Conservation (phyloP, 2,113 vertebrate species). For the Anguilla japonica region DNA sequence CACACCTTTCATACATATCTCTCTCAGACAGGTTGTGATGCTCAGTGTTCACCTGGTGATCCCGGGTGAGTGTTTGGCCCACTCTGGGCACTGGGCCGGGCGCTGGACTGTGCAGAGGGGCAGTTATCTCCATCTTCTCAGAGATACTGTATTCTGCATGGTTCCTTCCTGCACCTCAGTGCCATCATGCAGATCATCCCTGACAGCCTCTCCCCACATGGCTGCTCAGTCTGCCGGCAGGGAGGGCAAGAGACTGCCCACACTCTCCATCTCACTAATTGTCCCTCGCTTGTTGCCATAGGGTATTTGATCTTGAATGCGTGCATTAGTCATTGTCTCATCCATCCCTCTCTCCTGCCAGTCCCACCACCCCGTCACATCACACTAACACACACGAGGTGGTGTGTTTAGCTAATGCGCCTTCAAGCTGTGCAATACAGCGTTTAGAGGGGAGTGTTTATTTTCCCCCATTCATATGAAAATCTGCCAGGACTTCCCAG, state of each 20-base stretch:
- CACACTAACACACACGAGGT: neutral
- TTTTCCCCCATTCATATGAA: neutral
- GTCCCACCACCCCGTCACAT: neutral
- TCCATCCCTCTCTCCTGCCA: neutral
- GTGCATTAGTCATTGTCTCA: neutral
- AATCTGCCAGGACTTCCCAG: neutral
- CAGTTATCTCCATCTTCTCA: neutral
- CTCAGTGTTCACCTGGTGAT: neutral
- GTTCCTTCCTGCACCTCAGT: neutral
- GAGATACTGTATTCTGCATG: neutral
- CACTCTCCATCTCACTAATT: conserved; percentile 6
- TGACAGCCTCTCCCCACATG: neutral
- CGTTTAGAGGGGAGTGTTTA: neutral
- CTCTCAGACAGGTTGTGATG: neutral
- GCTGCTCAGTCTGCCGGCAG: neutral
- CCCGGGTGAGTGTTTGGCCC: neutral
- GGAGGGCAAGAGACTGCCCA: neutral
- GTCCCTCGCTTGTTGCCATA: neutral
- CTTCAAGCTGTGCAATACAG: neutral
- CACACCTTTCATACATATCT: no score
- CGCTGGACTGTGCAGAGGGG: neutral
- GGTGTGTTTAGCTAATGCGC: neutral
- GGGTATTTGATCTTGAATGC: neutral
- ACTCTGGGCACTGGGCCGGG: neutral
- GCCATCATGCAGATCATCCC: neutral